phyloP scores from a whole-genome alignment of 2,797 vertebrate genomes.

The Lepus townsendii region DNA sequence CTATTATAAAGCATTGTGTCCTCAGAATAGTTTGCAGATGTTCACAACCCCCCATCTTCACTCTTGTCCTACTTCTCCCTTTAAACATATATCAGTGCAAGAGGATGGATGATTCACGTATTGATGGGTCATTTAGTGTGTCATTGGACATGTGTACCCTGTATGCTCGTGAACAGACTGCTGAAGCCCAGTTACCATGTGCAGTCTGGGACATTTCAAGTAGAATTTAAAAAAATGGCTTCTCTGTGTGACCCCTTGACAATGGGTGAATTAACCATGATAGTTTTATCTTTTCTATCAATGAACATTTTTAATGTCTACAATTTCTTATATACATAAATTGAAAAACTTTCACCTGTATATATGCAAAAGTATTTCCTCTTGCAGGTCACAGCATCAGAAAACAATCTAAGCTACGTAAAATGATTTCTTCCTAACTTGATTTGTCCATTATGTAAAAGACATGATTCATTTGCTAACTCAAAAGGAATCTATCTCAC shows the following conservation, averaged over 20 bases:
- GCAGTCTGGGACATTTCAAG: not conserved
- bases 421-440: conserved; percentile 75
- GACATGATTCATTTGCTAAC: conserved; percentile 83
- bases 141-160: not conserved
- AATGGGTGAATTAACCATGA: not conserved
- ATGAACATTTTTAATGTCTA: too few relatives aligned
- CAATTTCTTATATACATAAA: conserved; percentile 88
- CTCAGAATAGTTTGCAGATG: conserved; percentile 31
- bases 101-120: not conserved
- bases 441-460: conserved; percentile 87
- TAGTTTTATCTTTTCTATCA: not conserved
- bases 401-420: conserved; percentile 84
- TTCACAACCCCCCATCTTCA: not conserved
- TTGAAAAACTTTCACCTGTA: conserved; percentile 85
- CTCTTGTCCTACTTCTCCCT: not conserved
- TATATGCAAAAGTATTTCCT: conserved; percentile 86
- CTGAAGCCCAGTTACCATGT: not conserved
- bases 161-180: not conserved
- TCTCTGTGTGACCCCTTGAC: not conserved
- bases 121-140: not conserved
- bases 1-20: not conserved
- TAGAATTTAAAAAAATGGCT: not conserved
- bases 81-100: not conserved
- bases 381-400: conserved; percentile 85
- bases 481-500: conserved; percentile 75